A percentile compares a stretch with the other conserved stretches of the same genome.
Conservation (phyloP, 1,140 invertebrate genomes). For the Antheraea mylitta region DNA sequence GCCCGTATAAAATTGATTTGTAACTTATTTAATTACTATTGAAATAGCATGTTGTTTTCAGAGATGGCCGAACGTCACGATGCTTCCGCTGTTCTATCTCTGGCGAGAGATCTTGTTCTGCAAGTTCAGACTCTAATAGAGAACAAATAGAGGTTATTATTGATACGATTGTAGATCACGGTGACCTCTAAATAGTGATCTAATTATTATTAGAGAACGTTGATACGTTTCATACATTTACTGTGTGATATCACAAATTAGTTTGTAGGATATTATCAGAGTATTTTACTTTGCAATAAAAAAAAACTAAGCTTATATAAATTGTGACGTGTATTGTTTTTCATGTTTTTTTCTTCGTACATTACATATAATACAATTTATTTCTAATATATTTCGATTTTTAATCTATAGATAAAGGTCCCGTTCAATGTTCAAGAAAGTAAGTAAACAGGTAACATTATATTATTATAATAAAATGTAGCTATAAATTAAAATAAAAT, state of each 20-base stretch:
- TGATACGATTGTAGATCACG: background rate
- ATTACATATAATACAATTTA: too few relatives aligned
- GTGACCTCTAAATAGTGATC: constrained; percentile 6
- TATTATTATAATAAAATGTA: too few relatives aligned
- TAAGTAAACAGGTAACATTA: too few relatives aligned
- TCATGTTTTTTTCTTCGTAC: too few relatives aligned
- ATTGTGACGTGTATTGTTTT: too few relatives aligned
- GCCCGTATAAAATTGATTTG: background rate
- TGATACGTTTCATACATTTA: background rate
- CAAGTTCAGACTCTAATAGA: constrained; percentile 95
- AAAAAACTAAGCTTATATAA: too few relatives aligned
- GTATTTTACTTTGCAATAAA: too few relatives aligned
- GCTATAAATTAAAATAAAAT: too few relatives aligned
- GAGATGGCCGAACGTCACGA: constrained; percentile 98
- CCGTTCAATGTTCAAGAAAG: too few relatives aligned
- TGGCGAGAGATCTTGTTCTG: constrained; percentile 90
- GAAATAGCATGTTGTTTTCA: constrained; percentile 75
- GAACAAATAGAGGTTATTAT: constrained; percentile 83
- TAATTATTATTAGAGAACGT: background rate
- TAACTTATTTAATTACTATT: constrained; percentile 5
- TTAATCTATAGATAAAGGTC: too few relatives aligned
- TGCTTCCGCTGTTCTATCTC: constrained; percentile 87
- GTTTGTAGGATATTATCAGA: background rate
- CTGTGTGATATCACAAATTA: background rate
- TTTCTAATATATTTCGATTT: too few relatives aligned